Base-by-base conservation (phyloP, 2,113 vertebrate genomes). In the Microtus ochrogaster region DNA sequence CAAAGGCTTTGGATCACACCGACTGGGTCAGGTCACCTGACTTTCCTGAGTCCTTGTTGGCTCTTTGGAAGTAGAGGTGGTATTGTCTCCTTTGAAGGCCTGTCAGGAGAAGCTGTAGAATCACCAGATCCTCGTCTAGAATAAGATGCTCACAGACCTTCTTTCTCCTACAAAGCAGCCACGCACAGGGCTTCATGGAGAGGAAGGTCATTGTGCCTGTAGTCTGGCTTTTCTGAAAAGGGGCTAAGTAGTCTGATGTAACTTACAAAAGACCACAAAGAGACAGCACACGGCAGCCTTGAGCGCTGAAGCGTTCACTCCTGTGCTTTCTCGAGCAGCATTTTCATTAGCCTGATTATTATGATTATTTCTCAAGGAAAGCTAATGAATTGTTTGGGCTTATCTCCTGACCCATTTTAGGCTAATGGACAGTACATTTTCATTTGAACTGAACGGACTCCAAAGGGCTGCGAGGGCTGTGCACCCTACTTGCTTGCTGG, bases 331-430 rank as follows among this genome's bases (percentile, higher is more conserved):
- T 92, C 78, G n/a, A 39, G 49, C 30, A 94, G 82, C 19, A 10
- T 91, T 91, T 93, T 95, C 47, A 86, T 74, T 72, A 91, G 47
- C 30, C 5, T 92, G 72, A 77, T 95, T 86, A 87, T 78, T 49
- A 85, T 49, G 70, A 85, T 84, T 92, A 88, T 79, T 94, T 97
- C 92, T 68, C 52, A 94, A 96, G 92, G 52, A 92, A 92, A 68
- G 13, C 85, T 63, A 68, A 78, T 70, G 91, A 89, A 47, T 94
- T 82, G 88, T 91, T 96, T 47, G 61, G 90, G 52, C 33, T 82
- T 89, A 36, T 66, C 36, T 81, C 22, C 79, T 84, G 92, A 39
- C 72, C 96, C 72, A 65, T 58, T 92, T 83, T 11, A 77, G 61
- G 85, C 47, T 92, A 88, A 94, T 30, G 49, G 85, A 47, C 24